These are phyloP conservation scores for Phoxinus dragarum DNA, from an alignment of 2,797 vertebrate species.

Conservation along the genomic window DNA sequence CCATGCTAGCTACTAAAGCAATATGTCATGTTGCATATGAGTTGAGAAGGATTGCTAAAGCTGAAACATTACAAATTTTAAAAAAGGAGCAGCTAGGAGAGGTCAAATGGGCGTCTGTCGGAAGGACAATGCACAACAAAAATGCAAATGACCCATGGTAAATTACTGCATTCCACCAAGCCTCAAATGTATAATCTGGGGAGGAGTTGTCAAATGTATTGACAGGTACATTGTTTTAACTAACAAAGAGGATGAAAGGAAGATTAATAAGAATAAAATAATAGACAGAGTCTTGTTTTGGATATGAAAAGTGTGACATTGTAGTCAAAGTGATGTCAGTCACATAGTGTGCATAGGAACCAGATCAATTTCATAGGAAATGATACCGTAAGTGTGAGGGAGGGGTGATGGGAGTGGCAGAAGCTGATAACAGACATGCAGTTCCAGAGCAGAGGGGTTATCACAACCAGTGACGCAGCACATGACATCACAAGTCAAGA, in stretches of 20 bases:
- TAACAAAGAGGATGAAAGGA: not conserved
- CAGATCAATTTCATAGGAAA: constrained; percentile 55
- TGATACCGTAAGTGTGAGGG: constrained; percentile 41
- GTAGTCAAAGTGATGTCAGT: not conserved
- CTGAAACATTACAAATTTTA: not conserved
- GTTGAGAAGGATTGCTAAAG: not conserved
- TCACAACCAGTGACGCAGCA: constrained; percentile 34
- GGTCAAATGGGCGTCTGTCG: not conserved
- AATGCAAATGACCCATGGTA: not conserved
- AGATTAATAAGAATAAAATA: not conserved
- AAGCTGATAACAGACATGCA: constrained; percentile 53
- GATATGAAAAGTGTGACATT: not conserved
- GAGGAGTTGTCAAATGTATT: not conserved
- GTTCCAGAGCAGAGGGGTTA: constrained; percentile 39
- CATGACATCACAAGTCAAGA: constrained; percentile 24
- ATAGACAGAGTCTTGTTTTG: not conserved
- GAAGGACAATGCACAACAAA: not conserved
- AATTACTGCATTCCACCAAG: not conserved
- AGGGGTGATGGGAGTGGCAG: constrained; percentile 44
- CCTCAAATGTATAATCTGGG: not conserved
- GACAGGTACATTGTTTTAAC: not conserved
- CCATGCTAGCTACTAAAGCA: not conserved
- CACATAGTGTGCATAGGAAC: constrained; percentile 15
- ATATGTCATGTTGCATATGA: not conserved
- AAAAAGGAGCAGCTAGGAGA: not conserved